Base-by-base conservation (phyloP, 2,888 invertebrate genomes). In the Lacanobia wlatinum region DNA sequence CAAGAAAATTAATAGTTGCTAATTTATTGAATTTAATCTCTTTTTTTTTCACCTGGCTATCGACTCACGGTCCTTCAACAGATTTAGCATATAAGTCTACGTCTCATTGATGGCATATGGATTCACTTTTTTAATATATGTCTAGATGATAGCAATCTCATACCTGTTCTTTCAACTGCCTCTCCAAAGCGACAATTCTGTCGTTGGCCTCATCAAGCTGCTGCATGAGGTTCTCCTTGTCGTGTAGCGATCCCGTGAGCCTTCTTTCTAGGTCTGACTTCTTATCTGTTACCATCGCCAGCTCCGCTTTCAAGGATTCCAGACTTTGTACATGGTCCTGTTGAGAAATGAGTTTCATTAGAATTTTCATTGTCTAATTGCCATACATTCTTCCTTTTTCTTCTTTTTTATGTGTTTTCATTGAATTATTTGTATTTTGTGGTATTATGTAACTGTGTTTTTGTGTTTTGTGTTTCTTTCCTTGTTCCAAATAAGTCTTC, bases 181-280 rank as follows among this genome's bases (percentile, higher is more conserved):
- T 97, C 93, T 99, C 99, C 86, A 99, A 96, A 87, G 98, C 97
- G 86, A 98, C 95, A 87, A 99, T 98, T 90, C 98, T 97, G 93
- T 99, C 99, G 69, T 98, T 98, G 53, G 99, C 98, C 92, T 99
- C 99, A 81, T 99, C 99, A 72, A 99, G 96, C 75, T 98, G 98
- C 65, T 97, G 97, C 65, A 97, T 97, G 67, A 99, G 96, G 78
- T 97, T 97, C 78, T 99, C 98, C 84, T 98, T 97, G 92, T 99
- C 99, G 75, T 97, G 97, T 21, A 98, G 97, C 10, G 98, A 96
- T 79, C 97, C 96, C 78, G 98, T 97, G 79, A 99, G 96, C 87
- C 98, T 96, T 90, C 98, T 97, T 92, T 99, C 99, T 86, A 99
- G 94, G 85, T 99, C 99, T 69, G 97, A 96, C 89, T 98, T 98